These are phyloP conservation scores for Oreotragus oreotragus DNA, from an alignment of 2,113 vertebrate genomes.

Conservation along the genomic window DNA sequence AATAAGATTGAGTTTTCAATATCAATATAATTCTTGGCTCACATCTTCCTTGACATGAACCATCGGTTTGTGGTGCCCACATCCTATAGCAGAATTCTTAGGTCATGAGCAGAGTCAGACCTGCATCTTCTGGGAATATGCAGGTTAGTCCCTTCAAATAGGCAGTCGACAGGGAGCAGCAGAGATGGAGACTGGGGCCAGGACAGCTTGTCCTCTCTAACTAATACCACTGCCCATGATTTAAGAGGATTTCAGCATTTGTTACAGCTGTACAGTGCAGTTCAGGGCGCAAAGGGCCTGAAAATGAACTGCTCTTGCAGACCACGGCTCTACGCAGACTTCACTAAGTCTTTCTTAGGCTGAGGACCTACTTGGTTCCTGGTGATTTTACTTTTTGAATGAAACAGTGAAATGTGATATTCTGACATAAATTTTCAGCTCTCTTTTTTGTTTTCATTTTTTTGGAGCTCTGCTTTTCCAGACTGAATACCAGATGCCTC, in stretches of 20 bases:
- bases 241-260: not conserved
- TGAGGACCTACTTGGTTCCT: not conserved
- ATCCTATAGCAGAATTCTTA: not conserved
- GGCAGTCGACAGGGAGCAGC: fast-evolving
- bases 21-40: not conserved
- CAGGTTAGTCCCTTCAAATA: not conserved
- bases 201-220: not conserved
- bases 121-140: not conserved
- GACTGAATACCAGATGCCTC: constrained; percentile 38
- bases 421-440: not conserved
- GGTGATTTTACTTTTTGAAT: not conserved
- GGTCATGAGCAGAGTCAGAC: not conserved
- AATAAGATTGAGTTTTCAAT: not conserved
- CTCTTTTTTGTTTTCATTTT: not conserved
- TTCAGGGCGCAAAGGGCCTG: not conserved
- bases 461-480: not conserved
- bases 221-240: not conserved
- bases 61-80: not conserved
- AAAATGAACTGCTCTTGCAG: not conserved
- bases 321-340: not conserved
- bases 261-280: not conserved
- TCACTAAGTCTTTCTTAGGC: not conserved
- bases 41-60: not conserved
- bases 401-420: not conserved
- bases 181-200: not conserved